Conservation (phyloP, 2,113 vertebrate genomes). For the Muscicapa adusta region DNA sequence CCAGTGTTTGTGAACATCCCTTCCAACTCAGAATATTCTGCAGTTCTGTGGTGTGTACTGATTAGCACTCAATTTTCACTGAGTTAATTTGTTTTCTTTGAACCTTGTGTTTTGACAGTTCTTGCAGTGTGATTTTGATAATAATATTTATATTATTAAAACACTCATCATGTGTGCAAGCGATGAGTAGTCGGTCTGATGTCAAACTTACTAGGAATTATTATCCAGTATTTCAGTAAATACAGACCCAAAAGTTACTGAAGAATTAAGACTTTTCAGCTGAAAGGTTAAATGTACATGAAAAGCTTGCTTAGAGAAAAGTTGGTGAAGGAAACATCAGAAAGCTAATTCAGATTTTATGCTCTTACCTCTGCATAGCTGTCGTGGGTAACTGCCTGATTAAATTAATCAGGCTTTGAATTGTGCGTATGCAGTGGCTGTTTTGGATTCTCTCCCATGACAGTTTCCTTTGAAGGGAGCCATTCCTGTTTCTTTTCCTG, state of each 20-base stretch:
- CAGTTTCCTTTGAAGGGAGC: not conserved
- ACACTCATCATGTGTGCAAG: not conserved
- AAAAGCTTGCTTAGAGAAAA: not conserved
- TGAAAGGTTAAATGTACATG: not conserved
- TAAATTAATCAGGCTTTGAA: not conserved
- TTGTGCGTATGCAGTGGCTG: accelerated
- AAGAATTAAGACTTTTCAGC: not conserved
- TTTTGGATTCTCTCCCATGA: not conserved
- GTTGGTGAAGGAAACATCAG: not conserved
- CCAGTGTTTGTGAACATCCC: not conserved
- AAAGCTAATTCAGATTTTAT: not conserved
- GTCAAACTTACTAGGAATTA: not conserved
- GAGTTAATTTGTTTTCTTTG: not conserved
- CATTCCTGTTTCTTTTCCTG: not conserved
- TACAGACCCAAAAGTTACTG: not conserved
- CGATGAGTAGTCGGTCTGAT: not conserved
- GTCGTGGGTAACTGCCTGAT: not conserved
- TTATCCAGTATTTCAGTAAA: not conserved
- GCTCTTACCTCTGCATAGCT: not conserved
- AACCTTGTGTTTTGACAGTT: not conserved
- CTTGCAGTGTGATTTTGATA: not conserved
- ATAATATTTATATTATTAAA: not conserved
- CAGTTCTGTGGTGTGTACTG: not conserved
- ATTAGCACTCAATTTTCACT: not conserved
- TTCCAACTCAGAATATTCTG: not conserved